Evolutionary conservation across 2,797 vertebrate genomes (phyloP), one percentile per base, ranked within the genome.

Genomic region (Nannoperca obscura): DNA sequence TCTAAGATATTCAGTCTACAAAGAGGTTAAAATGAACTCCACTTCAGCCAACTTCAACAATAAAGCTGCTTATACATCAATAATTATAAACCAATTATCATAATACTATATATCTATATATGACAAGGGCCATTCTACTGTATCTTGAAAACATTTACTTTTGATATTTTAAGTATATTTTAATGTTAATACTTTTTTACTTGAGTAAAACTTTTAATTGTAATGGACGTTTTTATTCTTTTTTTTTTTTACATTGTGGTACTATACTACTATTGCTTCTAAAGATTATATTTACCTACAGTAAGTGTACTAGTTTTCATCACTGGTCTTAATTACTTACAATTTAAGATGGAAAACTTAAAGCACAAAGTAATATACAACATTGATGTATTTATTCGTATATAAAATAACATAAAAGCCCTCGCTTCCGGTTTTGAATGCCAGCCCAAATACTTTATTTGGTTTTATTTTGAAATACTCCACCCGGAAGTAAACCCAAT

Each of bases 401-500:
- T 17, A 10, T 30, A 17, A 58, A 24, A 14, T 2, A 46, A 34
- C 7, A 19, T 30, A 27, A 55, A 44, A 22, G 7, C 4, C 10
- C 2, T 1, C 2, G 54, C 30, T 71, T 85, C 80, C 80, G 49
- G 75, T 64, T 73, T 38, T 17, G 7, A 14, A 0, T 15, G 1
- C 32, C 2, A 9, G 7, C 32, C 19, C 2, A 38, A 58, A 38
- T 7, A 49, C 1, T 1, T 15, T 6, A n/a, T 4, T 0, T 10
- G 7, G 13, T 82, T 86, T 92, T 94, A 91, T 83, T 93, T 74
- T 92, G 89, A 85, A 90, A 89, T 66, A 0, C 4, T 0, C 13
- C 6, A 89, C 90, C 91, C 93, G 94, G 94, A 94, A 88, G 89
- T 59, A 90, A 0, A 0, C 14, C 17, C 15, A 58, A 58, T 1